These are phyloP conservation scores for Centropyge bicolor DNA, from an alignment of 2,797 vertebrate species.

Conservation along the genomic window DNA sequence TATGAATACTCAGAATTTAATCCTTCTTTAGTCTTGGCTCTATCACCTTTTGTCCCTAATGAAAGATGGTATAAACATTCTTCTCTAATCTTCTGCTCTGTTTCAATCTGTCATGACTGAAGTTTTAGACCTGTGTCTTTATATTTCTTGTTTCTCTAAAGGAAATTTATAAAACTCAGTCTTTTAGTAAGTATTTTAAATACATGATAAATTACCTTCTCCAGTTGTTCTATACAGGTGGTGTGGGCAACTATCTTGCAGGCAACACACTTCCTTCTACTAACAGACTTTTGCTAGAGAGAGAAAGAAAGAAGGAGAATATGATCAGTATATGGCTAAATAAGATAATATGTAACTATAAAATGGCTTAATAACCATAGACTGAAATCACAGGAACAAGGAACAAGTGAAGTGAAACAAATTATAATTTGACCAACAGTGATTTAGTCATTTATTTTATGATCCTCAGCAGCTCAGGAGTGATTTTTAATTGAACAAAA, in stretches of 20 bases:
- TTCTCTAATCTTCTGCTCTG: background rate
- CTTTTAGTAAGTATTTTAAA: no score
- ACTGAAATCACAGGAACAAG: background rate
- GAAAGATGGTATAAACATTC: conserved; percentile 2
- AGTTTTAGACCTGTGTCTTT: background rate
- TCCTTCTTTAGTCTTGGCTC: conserved; percentile 17
- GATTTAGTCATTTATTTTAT: background rate
- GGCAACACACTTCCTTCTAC: conserved; percentile 93
- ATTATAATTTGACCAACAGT: background rate
- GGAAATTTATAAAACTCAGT: background rate
- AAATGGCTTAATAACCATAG: no score
- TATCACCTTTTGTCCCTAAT: background rate
- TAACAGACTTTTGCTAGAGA: conserved; percentile 92
- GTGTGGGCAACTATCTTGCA: conserved; percentile 96
- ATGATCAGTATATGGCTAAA: background rate
- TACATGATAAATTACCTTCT: conserved; percentile 87
- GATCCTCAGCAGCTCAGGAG: background rate
- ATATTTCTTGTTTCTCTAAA: background rate
- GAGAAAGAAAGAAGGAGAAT: background rate
- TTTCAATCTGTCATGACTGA: background rate
- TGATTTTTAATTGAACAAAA: background rate
- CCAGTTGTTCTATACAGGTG: conserved; percentile 93
- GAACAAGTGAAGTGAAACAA: background rate
- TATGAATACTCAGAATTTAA: background rate
- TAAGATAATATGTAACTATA: background rate